Conservation (phyloP, 1,140 invertebrate species). For the Drosophila virilis region DNA sequence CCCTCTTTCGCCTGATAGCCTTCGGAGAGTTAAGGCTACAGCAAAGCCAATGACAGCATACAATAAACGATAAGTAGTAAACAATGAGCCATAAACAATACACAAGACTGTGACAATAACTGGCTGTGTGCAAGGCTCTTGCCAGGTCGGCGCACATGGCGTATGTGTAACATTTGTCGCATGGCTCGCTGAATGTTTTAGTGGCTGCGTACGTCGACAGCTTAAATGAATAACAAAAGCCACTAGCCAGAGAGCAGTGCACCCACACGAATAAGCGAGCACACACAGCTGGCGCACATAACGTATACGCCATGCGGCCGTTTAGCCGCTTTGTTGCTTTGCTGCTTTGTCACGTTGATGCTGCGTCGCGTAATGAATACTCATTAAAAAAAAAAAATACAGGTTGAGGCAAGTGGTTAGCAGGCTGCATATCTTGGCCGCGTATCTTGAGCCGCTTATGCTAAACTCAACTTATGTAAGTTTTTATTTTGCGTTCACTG, state of each 20-base stretch:
- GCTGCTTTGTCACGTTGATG: conserved; percentile 13
- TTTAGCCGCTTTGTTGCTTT: conserved; percentile 28
- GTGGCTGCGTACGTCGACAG: conserved; percentile 10
- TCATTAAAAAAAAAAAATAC: conserved; percentile 21
- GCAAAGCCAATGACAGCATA: not conserved
- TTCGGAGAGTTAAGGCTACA: not conserved
- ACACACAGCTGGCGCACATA: conserved; percentile 15
- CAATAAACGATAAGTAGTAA: conserved; percentile 26
- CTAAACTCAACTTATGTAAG: conserved; percentile 22
- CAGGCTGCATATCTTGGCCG: conserved; percentile 1
- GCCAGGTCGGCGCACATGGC: conserved; percentile 48
- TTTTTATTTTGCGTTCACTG: conserved; percentile 8
- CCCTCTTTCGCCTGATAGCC: not conserved
- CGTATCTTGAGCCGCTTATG: conserved; percentile 17
- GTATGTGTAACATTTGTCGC: conserved; percentile 66
- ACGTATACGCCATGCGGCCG: conserved; percentile 9
- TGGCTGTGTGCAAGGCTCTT: conserved; percentile 19
- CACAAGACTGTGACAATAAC: not conserved
- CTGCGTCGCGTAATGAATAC: conserved; percentile 38
- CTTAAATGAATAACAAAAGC: conserved; percentile 46
- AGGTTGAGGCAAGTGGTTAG: conserved; percentile 13
- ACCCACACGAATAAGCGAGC: not conserved
- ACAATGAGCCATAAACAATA: conserved; percentile 7
- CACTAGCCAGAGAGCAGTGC: conserved; percentile 5
- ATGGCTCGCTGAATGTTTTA: conserved; percentile 42